Percentiles rank a stretch among this genome's conserved stretches.
phyloP scores from a whole-genome alignment of 2,797 vertebrate genomes.

The Peromyscus eremicus region DNA sequence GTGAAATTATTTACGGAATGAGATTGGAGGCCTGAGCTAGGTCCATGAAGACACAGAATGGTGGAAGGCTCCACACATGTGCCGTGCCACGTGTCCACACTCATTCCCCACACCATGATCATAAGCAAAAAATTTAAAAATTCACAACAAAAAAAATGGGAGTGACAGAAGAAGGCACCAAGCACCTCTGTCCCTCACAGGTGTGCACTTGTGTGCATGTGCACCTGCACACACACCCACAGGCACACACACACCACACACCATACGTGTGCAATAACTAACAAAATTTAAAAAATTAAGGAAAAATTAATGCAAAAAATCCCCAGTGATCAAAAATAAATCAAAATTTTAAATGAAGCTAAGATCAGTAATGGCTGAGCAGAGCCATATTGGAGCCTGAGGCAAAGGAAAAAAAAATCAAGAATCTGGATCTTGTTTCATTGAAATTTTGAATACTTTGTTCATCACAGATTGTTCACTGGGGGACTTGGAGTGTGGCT shows the following conservation, averaged over 20 bases:
- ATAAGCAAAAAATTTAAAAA: not conserved
- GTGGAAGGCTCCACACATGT: not conserved
- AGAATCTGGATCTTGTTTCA: not conserved
- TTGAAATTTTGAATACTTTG: not conserved
- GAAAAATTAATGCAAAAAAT: not conserved
- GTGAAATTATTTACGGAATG: not conserved
- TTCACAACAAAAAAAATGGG: not conserved
- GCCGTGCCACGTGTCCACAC: not conserved
- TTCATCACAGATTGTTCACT: not conserved
- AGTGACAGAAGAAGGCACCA: not conserved
- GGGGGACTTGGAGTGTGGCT: not conserved
- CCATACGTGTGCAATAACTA: not conserved
- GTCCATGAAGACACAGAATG: not conserved
- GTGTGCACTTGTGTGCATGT: not conserved
- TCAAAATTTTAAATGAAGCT: conserved; percentile 3
- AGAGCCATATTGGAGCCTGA: not conserved
- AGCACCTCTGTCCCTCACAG: not conserved
- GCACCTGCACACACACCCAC: not conserved
- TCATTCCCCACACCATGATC: not conserved
- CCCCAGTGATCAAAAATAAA: not conserved
- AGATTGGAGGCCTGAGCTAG: not conserved
- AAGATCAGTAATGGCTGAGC: not conserved
- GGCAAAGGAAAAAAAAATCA: not conserved
- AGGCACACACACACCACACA: not conserved
- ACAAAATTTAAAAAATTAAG: not conserved